Base-by-base conservation (phyloP, 1,140 invertebrate species). In the Mycetomoellerius zeteki region DNA sequence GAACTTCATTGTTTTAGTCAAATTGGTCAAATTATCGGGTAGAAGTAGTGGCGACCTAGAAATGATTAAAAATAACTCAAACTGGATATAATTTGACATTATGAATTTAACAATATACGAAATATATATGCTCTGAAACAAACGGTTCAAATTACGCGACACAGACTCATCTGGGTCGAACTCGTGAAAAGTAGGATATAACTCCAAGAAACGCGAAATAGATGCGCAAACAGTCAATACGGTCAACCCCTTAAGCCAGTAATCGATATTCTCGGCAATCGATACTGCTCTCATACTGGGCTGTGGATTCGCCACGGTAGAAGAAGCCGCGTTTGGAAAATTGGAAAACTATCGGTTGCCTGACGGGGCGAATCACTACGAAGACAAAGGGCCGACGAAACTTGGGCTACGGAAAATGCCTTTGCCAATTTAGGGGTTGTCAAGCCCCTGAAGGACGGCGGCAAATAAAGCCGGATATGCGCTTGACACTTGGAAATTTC, bases 361-460 rank as follows among this genome's bases (percentile, higher is more conserved):
- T 50, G 80, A 80, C 58, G 50, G 43, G 30, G 43, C 33, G 87
- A 78, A 89, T 88, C 86, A 47, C 21, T 52, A 64, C 60, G 75
- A 84, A 89, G 86, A 89, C 88, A 89, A 87, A 84, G 77, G 50
- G 54, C 27, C 71, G 72, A 37, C n/a, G 33, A 43, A 60, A 89
- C 72, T 65, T 84, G 50, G 14, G 16, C 16, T 37, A 12, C 21
- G 37, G 54, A 54, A 87, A 87, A 58, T 69, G 71, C 85, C 85
- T 50, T 24, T 64, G 62, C 67, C 87, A 87, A 88, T 87, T 84
- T 88, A 87, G 80, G 77, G 62, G 69, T 88, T 87, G 87, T 82
- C 87, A 78, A 33, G 6, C 14, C 14, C 69, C 47, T 88, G 85
- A 84, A 87, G 77, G 24, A 81, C 77, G 76, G 71, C 54, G 62